These are phyloP conservation scores for Orthosia gothica DNA, from an alignment of 2,888 invertebrate species.

Conservation along the genomic window DNA sequence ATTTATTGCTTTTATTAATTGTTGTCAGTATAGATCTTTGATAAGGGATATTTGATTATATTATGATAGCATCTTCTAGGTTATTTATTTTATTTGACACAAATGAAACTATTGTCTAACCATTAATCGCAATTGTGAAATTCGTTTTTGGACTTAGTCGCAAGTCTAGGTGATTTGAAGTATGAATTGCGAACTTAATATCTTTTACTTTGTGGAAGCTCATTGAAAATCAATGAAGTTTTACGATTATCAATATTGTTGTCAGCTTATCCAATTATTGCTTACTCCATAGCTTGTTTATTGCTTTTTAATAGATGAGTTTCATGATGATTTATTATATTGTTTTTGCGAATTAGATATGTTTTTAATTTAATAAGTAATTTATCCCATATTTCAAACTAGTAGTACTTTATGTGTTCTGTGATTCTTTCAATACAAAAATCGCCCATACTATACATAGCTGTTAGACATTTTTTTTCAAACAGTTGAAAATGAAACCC, in stretches of 20 bases:
- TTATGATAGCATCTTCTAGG: not conserved
- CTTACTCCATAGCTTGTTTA: conserved; percentile 46
- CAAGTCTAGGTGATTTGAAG: conserved; percentile 56
- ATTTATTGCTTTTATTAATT: conserved; percentile 24
- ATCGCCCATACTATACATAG: not conserved
- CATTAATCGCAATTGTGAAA: conserved; percentile 37
- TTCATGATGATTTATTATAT: not conserved
- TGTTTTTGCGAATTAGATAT: not conserved
- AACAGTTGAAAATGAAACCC: not conserved
- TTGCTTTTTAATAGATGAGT: conserved; percentile 19
- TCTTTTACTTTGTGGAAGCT: conserved; percentile 71
- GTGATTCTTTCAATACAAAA: not conserved
- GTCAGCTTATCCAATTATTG: conserved; percentile 57
- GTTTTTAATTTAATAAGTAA: not conserved
- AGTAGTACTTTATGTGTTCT: not conserved
- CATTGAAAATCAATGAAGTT: conserved; percentile 78
- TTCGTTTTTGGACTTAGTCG: conserved; percentile 42
- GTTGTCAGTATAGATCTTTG: conserved; percentile 1
- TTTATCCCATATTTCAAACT: not conserved
- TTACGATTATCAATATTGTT: conserved; percentile 65
- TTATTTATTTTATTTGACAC: not conserved
- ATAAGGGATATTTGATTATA: not conserved
- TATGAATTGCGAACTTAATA: conserved; percentile 68
- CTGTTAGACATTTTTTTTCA: not conserved
- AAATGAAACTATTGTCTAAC: not conserved